Percentiles rank a stretch among this genome's conserved stretches.
Conservation (phyloP, 2,797 vertebrate genomes). For the Poecile montanus region DNA sequence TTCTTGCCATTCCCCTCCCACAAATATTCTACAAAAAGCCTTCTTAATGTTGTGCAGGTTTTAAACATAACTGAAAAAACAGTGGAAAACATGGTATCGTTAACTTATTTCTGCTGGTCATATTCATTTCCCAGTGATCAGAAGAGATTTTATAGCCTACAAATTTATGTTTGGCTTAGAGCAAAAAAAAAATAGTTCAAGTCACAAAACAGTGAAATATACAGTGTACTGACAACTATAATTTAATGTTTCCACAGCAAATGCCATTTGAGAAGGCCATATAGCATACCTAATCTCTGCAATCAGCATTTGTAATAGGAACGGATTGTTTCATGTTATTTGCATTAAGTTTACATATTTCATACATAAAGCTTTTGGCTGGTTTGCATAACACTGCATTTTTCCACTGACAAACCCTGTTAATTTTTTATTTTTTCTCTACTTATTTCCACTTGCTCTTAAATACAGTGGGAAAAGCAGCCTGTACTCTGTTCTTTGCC, state of each 20-base stretch:
- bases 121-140: background rate
- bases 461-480: background rate
- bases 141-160: background rate
- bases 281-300: background rate
- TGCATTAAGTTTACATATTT: background rate
- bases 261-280: background rate
- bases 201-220: background rate
- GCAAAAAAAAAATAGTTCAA: conserved; percentile 2
- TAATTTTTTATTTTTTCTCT: background rate
- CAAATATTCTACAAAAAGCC: background rate
- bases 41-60: background rate
- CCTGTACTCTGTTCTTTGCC: background rate
- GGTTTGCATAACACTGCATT: background rate
- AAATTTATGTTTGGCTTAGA: background rate
- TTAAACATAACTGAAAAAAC: background rate
- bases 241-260: conserved; percentile 14
- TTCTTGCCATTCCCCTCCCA: background rate
- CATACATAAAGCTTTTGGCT: background rate
- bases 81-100: background rate
- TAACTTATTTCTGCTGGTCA: background rate
- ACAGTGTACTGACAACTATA: background rate
- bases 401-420: background rate
- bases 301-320: background rate
- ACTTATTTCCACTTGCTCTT: background rate
- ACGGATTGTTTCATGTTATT: background rate